These are phyloP conservation scores for Puntigrus tetrazona DNA, from an alignment of 2,113 vertebrate species.

Conservation along the genomic window DNA sequence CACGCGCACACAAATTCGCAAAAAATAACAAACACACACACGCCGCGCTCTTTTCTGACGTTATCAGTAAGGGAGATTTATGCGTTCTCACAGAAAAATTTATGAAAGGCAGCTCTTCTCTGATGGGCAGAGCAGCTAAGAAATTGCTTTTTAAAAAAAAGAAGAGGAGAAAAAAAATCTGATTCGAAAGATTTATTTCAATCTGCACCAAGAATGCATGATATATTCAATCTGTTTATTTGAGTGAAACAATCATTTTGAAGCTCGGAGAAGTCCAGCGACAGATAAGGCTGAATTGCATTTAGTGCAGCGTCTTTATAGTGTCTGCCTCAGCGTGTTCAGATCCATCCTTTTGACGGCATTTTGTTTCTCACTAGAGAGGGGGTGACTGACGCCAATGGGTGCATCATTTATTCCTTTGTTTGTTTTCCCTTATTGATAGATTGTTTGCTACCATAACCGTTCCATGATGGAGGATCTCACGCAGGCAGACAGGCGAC, in stretches of 20 bases:
- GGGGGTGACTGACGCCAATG: slow-evolving; percentile 60
- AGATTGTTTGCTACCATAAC: slow-evolving; percentile 73
- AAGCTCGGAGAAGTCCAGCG: slow-evolving; percentile 61
- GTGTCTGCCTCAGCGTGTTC: slow-evolving; percentile 52
- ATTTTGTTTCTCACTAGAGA: slow-evolving; percentile 57
- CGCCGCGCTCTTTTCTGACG: slow-evolving; percentile 69
- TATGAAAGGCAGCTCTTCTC: slow-evolving; percentile 73
- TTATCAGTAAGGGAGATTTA: slow-evolving; percentile 78
- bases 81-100: slow-evolving; percentile 74
- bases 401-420: slow-evolving; percentile 70
- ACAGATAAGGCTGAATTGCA: slow-evolving; percentile 69
- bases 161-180: slow-evolving; percentile 52
- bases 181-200: slow-evolving; percentile 70
- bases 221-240: slow-evolving; percentile 80
- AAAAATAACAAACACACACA: slow-evolving; percentile 58
- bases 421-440: slow-evolving; percentile 65
- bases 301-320: slow-evolving; percentile 55
- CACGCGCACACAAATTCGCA: slow-evolving; percentile 36
- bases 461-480: slow-evolving; percentile 68
- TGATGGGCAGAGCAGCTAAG: slow-evolving; percentile 68
- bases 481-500: slow-evolving; percentile 61
- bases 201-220: slow-evolving; percentile 67
- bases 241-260: slow-evolving; percentile 78
- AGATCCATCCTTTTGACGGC: slow-evolving; percentile 64
- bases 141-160: slow-evolving; percentile 71